Evolutionary conservation across 2,888 invertebrate species (phyloP).

Genomic region (Melinaea menophilus): DNA sequence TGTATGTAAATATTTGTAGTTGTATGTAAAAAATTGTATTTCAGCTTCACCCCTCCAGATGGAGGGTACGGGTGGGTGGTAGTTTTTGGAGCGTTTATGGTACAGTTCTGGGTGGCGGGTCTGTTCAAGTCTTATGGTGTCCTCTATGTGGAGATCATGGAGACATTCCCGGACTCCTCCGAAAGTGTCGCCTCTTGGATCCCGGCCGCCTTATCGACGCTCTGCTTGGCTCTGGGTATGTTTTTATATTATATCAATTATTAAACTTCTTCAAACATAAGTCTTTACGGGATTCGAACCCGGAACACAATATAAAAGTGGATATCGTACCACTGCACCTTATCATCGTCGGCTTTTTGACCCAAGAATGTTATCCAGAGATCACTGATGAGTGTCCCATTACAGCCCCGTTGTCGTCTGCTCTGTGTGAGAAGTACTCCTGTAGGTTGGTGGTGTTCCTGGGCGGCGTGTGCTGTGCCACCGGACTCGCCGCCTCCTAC

Average conservation of each 20-base stretch:
- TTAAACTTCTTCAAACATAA: too few species aligned
- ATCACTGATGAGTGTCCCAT: background rate
- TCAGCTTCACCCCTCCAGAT: constrained; percentile 73
- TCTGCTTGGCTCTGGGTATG: constrained; percentile 85
- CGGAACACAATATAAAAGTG: too few species aligned
- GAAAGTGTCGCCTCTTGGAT: constrained; percentile 89
- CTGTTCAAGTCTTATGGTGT: constrained; percentile 89
- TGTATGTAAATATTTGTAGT: too few species aligned
- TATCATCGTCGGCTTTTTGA: too few species aligned
- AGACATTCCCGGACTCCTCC: constrained; percentile 85
- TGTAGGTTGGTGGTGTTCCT: constrained; percentile 84
- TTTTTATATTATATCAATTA: constrained; percentile 11
- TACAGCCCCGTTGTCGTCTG: constrained; percentile 84
- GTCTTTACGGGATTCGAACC: too few species aligned
- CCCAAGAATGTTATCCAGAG: too few species aligned
- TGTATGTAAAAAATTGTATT: constrained; percentile 3
- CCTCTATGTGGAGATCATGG: constrained; percentile 88
- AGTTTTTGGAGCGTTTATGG: constrained; percentile 86
- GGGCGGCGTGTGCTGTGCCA: constrained; percentile 84
- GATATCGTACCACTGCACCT: too few species aligned
- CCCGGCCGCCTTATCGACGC: constrained; percentile 85
- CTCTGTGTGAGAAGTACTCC: constrained; percentile 83
- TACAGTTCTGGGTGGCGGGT: constrained; percentile 89
- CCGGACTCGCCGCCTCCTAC: constrained; percentile 83
- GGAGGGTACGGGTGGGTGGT: constrained; percentile 89